These are phyloP conservation scores for Balanococcus diminutus DNA, from an alignment of 2,888 invertebrate species.

Conservation along the genomic window DNA sequence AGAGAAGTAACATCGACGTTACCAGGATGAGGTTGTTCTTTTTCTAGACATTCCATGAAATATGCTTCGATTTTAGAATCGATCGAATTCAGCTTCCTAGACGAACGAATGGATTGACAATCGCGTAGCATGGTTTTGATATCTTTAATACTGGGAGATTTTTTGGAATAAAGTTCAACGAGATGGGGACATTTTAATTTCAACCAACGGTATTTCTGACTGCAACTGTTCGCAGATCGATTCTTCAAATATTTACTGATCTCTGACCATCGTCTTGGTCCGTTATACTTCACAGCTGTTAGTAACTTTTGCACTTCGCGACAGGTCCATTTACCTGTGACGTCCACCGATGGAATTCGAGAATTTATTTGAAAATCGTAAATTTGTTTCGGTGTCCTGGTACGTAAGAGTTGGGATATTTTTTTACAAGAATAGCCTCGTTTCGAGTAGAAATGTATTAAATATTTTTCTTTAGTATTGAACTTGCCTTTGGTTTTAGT, in stretches of 20 bases:
- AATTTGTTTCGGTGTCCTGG: background rate
- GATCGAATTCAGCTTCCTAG: background rate
- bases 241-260: slow-evolving; percentile 10
- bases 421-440: background rate
- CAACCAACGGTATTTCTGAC: background rate
- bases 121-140: background rate
- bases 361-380: background rate
- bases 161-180: background rate
- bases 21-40: background rate
- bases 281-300: background rate
- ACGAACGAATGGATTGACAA: background rate
- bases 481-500: background rate
- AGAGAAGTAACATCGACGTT: background rate
- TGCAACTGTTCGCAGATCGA: background rate
- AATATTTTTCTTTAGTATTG: background rate
- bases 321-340: background rate
- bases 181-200: background rate
- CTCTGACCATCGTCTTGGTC: background rate
- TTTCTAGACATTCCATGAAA: background rate
- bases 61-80: slow-evolving; percentile 8
- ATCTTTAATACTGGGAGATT: background rate
- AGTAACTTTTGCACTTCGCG: background rate
- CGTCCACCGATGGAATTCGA: background rate
- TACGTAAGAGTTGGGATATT: background rate
- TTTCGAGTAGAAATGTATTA: background rate